Evolutionary conservation across 2,113 vertebrate genomes (phyloP), one percentile per base, ranked within the genome.

Genomic region (Urocolius indicus): DNA sequence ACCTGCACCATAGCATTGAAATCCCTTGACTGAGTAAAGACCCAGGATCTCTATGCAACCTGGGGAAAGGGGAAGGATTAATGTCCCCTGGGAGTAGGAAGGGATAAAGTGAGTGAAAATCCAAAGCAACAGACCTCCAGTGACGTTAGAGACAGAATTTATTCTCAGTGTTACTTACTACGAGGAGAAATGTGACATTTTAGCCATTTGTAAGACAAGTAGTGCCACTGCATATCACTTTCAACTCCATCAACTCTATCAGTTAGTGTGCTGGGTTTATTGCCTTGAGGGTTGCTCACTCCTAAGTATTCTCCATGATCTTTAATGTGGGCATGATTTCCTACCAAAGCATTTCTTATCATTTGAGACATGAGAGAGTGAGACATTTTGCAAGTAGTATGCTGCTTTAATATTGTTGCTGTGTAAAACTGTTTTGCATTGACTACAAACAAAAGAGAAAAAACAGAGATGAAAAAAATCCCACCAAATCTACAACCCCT

Each of bases 401-500:
- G 38, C 38, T 69, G 38, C 66, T 88, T 54, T 43, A 69, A 18
- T 54, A 32, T 18, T 68, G 30, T 30, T 68, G 45, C 32, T 73
- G 36, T 0, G 1, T 73, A 61, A 72, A 76, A 66, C 30, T 57
- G 27, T 46, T 79, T 51, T 77, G 59, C 43, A 48, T 9, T 30
- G 20, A 20, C 34, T 66, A 11, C 22, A 57, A 45, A 69, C 20
- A 43, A 79, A 72, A 59, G 5, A 55, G 30, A 79, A 84, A 29
- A 6, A 6, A 14, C 27, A 57, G 7, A 0, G 13, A 5, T 4
- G 1, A 0, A 1, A 10, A 4, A 1, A 18, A 9, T 21, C 24
- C 43, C 43, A 67, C n/a, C 5, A 69, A 67, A 51, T 18, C 6
- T 82, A 20, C 45, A 73, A 14, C 2, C 10, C 14, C 29, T 65